Conservation (phyloP, 1,140 invertebrate genomes). For the Caenorhabditis briggsae region DNA sequence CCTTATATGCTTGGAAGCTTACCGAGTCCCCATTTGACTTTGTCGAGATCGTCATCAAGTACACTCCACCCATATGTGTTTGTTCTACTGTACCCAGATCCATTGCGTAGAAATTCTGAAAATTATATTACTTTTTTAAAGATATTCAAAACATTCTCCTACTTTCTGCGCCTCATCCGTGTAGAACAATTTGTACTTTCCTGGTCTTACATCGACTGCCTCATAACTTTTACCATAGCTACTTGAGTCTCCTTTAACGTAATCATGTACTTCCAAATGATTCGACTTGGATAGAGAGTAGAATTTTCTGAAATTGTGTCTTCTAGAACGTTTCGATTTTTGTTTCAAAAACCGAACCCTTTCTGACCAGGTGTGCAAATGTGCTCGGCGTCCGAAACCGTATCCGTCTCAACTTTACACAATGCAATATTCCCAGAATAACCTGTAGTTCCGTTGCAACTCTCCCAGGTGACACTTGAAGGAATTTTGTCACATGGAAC, state of each 20-base stretch:
- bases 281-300: not conserved
- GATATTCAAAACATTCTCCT: not conserved
- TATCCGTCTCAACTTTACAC: conserved; percentile 46
- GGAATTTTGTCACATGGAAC: conserved; percentile 39
- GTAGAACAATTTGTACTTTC: conserved; percentile 74
- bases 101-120: conserved; percentile 8
- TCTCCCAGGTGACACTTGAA: conserved; percentile 7
- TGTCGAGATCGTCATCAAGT: not conserved
- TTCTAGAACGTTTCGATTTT: not conserved
- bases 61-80: conserved; percentile 23
- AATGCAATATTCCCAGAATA: conserved; percentile 61
- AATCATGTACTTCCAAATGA: conserved; percentile 10
- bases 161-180: conserved; percentile 67
- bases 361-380: not conserved
- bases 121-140: not conserved
- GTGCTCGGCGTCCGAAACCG: not conserved
- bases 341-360: not conserved
- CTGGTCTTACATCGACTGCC: conserved; percentile 73
- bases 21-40: not conserved
- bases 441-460: not conserved
- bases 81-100: not conserved
- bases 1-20: conserved; percentile 54
- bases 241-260: conserved; percentile 63
- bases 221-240: conserved; percentile 69
- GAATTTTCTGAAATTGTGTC: conserved; percentile 11